These are phyloP conservation scores for Mixornis gularis DNA, from an alignment of 2,113 vertebrate species.

Conservation along the genomic window DNA sequence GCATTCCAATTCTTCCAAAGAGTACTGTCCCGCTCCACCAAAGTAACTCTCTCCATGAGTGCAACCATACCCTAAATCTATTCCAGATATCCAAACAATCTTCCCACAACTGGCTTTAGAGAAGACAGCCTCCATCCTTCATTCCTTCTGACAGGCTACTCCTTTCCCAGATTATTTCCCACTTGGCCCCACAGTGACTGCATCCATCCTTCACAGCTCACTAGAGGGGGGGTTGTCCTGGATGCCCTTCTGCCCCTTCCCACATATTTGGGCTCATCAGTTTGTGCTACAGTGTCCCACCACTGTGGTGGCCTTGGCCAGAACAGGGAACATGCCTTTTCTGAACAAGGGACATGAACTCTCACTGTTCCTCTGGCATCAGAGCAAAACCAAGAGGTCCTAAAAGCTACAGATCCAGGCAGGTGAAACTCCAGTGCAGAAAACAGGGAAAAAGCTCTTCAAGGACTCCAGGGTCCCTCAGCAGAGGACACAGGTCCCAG, in stretches of 20 bases:
- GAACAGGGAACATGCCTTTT: not conserved
- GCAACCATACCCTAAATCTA: not conserved
- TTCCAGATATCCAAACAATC: not conserved
- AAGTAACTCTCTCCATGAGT: not conserved
- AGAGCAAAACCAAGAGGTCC: not conserved
- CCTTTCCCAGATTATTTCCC: not conserved
- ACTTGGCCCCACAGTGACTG: rapidly evolving
- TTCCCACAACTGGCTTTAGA: rapidly evolving
- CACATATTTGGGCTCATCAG: not conserved
- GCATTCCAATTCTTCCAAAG: not conserved
- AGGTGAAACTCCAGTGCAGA: not conserved
- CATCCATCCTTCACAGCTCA: not conserved
- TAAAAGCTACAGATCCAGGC: not conserved
- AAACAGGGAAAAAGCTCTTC: not conserved
- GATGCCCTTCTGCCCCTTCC: not conserved
- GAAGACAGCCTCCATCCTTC: not conserved
- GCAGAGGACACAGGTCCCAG: not conserved
- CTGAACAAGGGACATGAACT: not conserved
- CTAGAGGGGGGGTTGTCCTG: not conserved
- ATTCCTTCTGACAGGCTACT: not conserved
- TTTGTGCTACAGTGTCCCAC: not conserved
- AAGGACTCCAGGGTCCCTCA: not conserved
- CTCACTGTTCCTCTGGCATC: not conserved
- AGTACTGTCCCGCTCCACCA: not conserved
- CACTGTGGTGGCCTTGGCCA: rapidly evolving